These are phyloP conservation scores for Dinocampus coccinellae DNA, from an alignment of 2,888 invertebrate genomes.

Conservation along the genomic window DNA sequence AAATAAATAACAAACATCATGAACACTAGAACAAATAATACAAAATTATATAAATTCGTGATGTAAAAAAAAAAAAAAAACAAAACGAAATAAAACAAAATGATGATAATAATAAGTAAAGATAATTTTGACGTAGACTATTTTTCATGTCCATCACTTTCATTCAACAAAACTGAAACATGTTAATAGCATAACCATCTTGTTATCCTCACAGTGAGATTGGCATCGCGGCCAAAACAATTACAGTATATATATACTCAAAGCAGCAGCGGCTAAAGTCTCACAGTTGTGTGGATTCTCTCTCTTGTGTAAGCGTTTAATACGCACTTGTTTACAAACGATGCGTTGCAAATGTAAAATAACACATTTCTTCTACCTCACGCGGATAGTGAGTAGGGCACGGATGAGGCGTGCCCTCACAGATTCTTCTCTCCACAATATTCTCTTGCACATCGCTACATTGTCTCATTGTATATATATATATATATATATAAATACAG, in stretches of 20 bases:
- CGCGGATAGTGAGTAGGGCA: not conserved
- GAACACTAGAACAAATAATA: too few relatives aligned
- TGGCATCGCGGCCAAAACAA: constrained; percentile 34
- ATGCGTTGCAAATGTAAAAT: constrained; percentile 50
- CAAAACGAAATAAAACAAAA: not conserved
- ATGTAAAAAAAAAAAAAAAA: too few relatives aligned
- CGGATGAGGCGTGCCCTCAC: constrained; percentile 42
- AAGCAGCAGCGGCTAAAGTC: not conserved
- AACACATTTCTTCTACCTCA: constrained; percentile 40
- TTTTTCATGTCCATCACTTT: constrained; percentile 4
- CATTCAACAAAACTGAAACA: constrained; percentile 25
- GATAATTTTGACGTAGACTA: not conserved
- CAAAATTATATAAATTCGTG: too few relatives aligned
- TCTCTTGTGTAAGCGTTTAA: constrained; percentile 34
- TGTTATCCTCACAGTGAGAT: constrained; percentile 37
- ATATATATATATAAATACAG: constrained; percentile 11
- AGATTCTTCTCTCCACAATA: constrained; percentile 19
- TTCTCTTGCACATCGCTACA: constrained; percentile 33
- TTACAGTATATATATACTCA: constrained; percentile 28
- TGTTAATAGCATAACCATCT: constrained; percentile 35
- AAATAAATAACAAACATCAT: too few relatives aligned
- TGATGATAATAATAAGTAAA: too few relatives aligned
- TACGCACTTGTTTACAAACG: constrained; percentile 43
- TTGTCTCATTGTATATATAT: not conserved
- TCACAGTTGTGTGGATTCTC: not conserved